Evolutionary conservation across 2,888 invertebrate species (phyloP).

Genomic region (Coenonympha arcania): DNA sequence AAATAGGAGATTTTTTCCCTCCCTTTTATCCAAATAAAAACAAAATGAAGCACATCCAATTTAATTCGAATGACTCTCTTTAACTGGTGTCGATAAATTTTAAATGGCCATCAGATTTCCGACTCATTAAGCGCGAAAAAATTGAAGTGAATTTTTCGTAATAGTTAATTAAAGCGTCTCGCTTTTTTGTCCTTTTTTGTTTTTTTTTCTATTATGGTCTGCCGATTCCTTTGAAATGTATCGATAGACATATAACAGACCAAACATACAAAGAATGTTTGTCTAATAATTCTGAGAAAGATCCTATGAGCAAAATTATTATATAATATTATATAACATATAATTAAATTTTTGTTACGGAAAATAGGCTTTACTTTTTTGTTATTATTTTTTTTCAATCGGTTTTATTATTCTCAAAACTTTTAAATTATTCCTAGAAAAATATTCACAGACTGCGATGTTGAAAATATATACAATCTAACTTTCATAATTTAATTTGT

Average conservation of each 20-base stretch:
- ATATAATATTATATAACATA: no score
- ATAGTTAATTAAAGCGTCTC: constrained; percentile 20
- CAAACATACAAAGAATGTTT: background rate
- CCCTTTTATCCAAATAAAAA: constrained; percentile 6
- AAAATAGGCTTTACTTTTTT: background rate
- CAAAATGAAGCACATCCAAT: constrained; percentile 13
- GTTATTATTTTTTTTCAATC: background rate
- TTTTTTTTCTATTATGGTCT: background rate
- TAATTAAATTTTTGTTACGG: no score
- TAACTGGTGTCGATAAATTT: constrained; percentile 31
- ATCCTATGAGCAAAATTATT: no score
- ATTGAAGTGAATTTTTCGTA: constrained; percentile 25
- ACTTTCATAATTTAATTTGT: constrained; percentile 6
- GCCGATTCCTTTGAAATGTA: no score
- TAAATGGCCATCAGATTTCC: constrained; percentile 30
- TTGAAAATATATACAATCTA: constrained; percentile 2
- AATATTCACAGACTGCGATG: background rate
- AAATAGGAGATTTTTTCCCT: no score
- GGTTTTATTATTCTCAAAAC: constrained; percentile 5
- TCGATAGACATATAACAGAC: no score
- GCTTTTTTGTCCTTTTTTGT: constrained; percentile 7
- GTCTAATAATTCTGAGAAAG: no score
- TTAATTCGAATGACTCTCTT: constrained; percentile 23
- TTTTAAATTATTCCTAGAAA: constrained; percentile 1
- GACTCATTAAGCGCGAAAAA: constrained; percentile 28